phyloP scores from a whole-genome alignment of 2,113 vertebrate species.

The Dascyllus trimaculatus region DNA sequence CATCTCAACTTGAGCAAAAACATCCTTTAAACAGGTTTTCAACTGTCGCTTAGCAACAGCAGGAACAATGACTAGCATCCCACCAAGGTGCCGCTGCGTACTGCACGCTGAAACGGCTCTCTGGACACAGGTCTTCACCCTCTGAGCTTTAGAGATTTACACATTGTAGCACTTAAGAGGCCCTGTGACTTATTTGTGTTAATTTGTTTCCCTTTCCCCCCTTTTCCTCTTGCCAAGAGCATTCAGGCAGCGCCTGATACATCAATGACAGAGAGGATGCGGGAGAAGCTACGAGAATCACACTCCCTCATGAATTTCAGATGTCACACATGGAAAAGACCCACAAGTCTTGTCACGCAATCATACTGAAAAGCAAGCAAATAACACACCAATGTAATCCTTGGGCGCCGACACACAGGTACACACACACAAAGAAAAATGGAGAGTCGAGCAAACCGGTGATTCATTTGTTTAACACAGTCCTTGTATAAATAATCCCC shows the following conservation, averaged over 20 bases:
- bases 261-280: slow-evolving; percentile 49
- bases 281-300: slow-evolving; percentile 3
- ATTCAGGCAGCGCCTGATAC: slow-evolving; percentile 39
- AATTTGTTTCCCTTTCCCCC: slow-evolving; percentile 41
- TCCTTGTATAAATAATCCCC: slow-evolving; percentile 76
- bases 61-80: slow-evolving; percentile 53
- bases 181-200: slow-evolving; percentile 52
- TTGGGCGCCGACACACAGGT: not conserved
- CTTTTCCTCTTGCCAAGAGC: slow-evolving; percentile 11
- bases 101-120: slow-evolving; percentile 30
- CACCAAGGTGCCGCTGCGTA: slow-evolving; percentile 9
- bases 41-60: slow-evolving; percentile 62
- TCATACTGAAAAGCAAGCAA: slow-evolving; percentile 6
- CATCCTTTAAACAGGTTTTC: slow-evolving; percentile 28
- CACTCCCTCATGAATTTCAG: slow-evolving; percentile 46
- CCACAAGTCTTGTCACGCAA: slow-evolving; percentile 19
- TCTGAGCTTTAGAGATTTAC: slow-evolving; percentile 43
- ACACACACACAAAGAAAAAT: slow-evolving; percentile 13
- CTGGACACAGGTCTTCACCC: slow-evolving; percentile 44
- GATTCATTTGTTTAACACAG: slow-evolving; percentile 76
- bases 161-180: slow-evolving; percentile 33
- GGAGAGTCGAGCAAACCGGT: slow-evolving; percentile 57
- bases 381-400: slow-evolving; percentile 10
- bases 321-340: slow-evolving; percentile 8
- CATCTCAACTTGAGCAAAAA: slow-evolving; percentile 41